Evolutionary conservation across 1,140 invertebrate genomes (phyloP).

Genomic region (Bombus consobrinus): DNA sequence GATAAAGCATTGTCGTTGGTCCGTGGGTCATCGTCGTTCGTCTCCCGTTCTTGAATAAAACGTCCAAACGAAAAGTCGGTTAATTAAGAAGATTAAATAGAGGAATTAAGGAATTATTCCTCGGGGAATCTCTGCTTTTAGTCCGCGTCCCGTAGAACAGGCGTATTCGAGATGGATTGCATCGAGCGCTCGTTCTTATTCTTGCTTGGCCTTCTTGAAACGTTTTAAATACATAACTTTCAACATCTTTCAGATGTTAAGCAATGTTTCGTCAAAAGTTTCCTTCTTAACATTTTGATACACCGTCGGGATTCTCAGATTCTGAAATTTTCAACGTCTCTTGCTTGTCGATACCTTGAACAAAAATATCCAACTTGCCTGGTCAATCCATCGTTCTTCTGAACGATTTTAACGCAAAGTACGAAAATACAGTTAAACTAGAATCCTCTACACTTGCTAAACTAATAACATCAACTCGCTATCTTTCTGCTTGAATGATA

Average conservation of each 20-base stretch:
- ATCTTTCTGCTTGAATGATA: background rate
- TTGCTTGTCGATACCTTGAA: too few species aligned
- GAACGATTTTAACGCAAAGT: too few species aligned
- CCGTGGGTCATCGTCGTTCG: too few species aligned
- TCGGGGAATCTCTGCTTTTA: background rate
- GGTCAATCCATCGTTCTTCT: too few species aligned
- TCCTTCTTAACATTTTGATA: background rate
- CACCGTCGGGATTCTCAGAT: too few species aligned
- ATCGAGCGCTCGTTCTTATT: too few species aligned
- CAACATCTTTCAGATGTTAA: too few species aligned
- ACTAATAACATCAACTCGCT: too few species aligned
- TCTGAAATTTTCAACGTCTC: background rate
- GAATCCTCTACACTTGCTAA: too few species aligned
- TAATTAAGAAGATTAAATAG: constrained; percentile 38
- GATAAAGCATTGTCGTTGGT: background rate
- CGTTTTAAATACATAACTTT: background rate
- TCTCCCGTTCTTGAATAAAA: background rate
- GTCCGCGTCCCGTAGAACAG: background rate
- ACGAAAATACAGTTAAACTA: too few species aligned
- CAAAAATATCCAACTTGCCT: background rate
- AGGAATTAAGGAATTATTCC: background rate
- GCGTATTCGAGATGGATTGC: background rate
- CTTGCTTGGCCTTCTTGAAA: background rate
- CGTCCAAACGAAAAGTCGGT: constrained; percentile 2
- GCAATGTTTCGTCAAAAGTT: background rate